These are phyloP conservation scores for Cacatua alba DNA, from an alignment of 2,113 vertebrate genomes.

Conservation along the genomic window DNA sequence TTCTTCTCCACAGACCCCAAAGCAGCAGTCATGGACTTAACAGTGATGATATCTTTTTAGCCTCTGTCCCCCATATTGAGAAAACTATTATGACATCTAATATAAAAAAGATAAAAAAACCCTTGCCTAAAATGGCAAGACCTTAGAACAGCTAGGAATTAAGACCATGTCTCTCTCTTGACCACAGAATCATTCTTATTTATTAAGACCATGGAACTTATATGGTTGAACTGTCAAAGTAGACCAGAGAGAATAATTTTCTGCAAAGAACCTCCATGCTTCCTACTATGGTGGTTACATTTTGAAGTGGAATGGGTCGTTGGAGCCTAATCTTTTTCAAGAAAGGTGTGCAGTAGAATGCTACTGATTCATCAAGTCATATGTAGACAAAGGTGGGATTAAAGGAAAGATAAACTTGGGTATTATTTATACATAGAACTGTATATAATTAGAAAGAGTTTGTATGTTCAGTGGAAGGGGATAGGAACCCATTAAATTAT, in stretches of 20 bases:
- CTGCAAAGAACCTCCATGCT: background rate
- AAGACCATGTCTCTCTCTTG: background rate
- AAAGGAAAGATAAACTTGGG: background rate
- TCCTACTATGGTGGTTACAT: background rate
- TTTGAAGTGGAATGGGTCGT: background rate
- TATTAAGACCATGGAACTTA: background rate
- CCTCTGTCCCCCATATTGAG: background rate
- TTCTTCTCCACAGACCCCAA: background rate
- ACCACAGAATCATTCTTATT: background rate
- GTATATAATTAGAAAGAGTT: background rate
- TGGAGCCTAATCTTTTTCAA: background rate
- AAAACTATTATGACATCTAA: background rate
- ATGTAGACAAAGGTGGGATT: background rate
- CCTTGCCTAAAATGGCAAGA: background rate
- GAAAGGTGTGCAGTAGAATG: background rate
- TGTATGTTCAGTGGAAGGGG: background rate
- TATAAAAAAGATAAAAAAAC: background rate
- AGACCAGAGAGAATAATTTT: slow-evolving; percentile 13
- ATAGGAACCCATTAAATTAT: background rate
- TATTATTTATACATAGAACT: background rate
- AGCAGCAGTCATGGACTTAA: background rate
- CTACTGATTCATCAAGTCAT: background rate
- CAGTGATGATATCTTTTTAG: background rate
- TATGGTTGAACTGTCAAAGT: background rate
- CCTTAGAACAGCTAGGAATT: background rate